Evolutionary conservation across 2,797 vertebrate species (phyloP).

Genomic region (Alcedo atthis): DNA sequence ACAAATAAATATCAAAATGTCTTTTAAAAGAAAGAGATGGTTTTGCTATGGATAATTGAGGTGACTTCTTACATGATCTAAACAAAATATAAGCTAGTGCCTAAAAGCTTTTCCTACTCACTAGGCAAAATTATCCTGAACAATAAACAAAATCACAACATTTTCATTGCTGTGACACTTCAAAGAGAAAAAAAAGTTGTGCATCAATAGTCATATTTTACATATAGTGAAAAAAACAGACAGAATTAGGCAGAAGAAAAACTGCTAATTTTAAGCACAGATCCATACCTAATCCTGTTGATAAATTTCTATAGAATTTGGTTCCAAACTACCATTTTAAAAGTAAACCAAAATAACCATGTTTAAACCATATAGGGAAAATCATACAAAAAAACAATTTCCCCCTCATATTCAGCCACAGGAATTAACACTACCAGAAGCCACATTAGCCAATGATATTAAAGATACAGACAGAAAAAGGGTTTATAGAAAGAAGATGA

Average conservation of each 20-base stretch:
- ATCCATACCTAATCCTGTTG: not conserved
- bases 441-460: not conserved
- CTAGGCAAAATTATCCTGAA: not conserved
- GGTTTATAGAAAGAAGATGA: not conserved
- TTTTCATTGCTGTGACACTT: not conserved
- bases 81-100: not conserved
- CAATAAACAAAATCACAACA: not conserved
- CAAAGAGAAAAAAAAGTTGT: accelerated
- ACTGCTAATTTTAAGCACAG: not conserved
- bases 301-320: not conserved
- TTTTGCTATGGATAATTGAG: conserved; percentile 12
- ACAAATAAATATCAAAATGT: conserved; percentile 45
- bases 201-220: not conserved
- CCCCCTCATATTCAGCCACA: accelerated
- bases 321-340: not conserved
- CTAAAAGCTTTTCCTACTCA: not conserved
- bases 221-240: not conserved
- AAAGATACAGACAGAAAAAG: not conserved
- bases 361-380: not conserved
- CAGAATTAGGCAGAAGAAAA: not conserved
- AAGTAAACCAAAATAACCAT: not conserved
- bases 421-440: not conserved
- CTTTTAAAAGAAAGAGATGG: not conserved
- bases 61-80: not conserved
- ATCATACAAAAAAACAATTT: not conserved